Base-by-base conservation (phyloP, 2,797 vertebrate genomes). In the Holocentrus rufus region DNA sequence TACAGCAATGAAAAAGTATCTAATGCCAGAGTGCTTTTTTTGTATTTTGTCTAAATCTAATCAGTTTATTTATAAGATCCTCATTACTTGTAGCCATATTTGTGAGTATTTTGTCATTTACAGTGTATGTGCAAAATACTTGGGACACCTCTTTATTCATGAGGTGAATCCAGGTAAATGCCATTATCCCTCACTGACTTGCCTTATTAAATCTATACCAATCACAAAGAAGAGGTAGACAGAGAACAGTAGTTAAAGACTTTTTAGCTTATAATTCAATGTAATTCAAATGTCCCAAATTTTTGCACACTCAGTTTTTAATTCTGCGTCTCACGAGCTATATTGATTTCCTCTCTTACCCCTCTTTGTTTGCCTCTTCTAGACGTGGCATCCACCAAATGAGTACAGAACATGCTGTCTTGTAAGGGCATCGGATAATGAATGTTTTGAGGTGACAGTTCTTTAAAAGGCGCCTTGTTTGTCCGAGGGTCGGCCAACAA, bases 361-460 rank as follows among this genome's bases (percentile, higher is more conserved):
- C 3, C 47, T 50, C 31, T 57, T 25, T 17, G 25, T 17, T 22
- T 75, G 30, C 82, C 73, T 86, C 22, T 57, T 70, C 27, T 30
- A 95, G 94, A 90, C 69, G 25, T 93, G 90, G 88, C 77, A 67
- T 36, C 74, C 71, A 50, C 74, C 91, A 67, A 90, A 79, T 85
- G 90, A 92, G 76, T 85, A 89, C 86, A 84, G 88, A 72, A 76
- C 87, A 1, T 83, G 89, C 72, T 90, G 85, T 81, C 67, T 91
- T 71, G 36, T 92, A 52, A 88, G 89, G 85, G 72, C 87, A 59
- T 79, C 87, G 7, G 93, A 94, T 73, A 92, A 78, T 20, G 93
- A 93, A 39, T 82, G 87, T 74, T 86, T 87, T 27, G 92, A 94
- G 61, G 93, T 93, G 8, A 93, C 93, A 0, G 88, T 93, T 77